Evolutionary conservation across 1,140 invertebrate species (phyloP), one percentile per base, ranked within the genome.

Genomic region (Elysia chlorotica): DNA sequence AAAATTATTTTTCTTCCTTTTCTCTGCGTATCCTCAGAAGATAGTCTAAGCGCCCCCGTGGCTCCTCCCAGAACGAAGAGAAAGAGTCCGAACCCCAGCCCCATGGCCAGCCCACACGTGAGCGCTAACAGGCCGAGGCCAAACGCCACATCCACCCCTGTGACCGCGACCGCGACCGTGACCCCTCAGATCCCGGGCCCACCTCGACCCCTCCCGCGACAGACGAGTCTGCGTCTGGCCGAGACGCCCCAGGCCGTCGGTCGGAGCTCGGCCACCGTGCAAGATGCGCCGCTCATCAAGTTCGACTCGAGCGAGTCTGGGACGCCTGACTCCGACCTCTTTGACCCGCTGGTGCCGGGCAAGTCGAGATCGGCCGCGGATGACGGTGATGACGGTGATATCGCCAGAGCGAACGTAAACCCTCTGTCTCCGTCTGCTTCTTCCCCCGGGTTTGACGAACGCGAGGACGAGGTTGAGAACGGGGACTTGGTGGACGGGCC

Each of bases 281-380:
- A 57, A n/a, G 33, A 69, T 37, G 56, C 67, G 4, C 31, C 35
- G 1, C 56, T 69, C 21, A 69, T 69, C 2, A 59, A 59, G 54
- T 69, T 59, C 54, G 54, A 59, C 4, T 69, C 67, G 23, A 30
- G 25, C 1, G 54, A 69, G 28, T 69, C 67, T 25, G 67, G 59
- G 4, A 31, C 54, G 21, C 35, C 54, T 33, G 54, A 69, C 36
- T 37, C 54, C 0, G 67, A 69, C 35, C 57, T 23, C 33, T 69
- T 69, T 69, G 67, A 69, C 31, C 67, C 23, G 2, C 35, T 69
- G 6, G 31, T 6, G 6, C 19, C 25, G 0, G 5, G 31, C 1
- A 59, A 57, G 54, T 59, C 53, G 33, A 54, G 30, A 30, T 31
- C 21, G 30, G 56, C 6, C 21, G 23, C 6, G 31, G 30, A 33